A percentile compares a stretch with the other conserved stretches of the same genome.
These are phyloP conservation scores for Orchestia grillus DNA, from an alignment of 1,140 invertebrate genomes.

Conservation along the genomic window DNA sequence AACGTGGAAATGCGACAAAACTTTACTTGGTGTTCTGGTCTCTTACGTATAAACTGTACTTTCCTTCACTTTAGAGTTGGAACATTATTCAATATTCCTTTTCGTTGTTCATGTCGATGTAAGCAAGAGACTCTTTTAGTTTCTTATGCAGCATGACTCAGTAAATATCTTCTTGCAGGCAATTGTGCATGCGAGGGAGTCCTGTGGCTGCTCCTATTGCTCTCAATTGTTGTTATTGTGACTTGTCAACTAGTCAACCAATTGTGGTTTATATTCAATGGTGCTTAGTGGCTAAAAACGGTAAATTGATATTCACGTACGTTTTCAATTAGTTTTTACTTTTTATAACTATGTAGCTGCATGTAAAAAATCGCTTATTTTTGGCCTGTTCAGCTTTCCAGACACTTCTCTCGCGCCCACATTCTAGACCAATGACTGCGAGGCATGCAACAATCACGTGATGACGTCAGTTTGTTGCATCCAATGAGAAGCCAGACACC, in stretches of 20 bases:
- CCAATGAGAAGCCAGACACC: background rate
- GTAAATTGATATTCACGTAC: background rate
- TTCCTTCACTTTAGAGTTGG: no score
- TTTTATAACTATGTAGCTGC: background rate
- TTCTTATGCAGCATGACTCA: background rate
- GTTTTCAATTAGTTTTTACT: no score
- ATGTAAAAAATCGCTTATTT: background rate
- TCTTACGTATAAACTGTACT: no score
- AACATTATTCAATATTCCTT: background rate
- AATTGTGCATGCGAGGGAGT: background rate
- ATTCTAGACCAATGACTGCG: background rate
- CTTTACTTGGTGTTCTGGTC: no score
- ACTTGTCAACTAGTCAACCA: background rate
- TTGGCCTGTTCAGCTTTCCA: background rate
- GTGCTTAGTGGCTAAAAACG: background rate
- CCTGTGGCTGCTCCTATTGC: background rate
- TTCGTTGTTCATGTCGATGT: background rate
- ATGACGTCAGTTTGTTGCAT: background rate
- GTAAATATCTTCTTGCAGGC: background rate
- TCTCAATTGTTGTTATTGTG: constrained; percentile 51
- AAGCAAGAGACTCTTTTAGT: background rate
- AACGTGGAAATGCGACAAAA: background rate
- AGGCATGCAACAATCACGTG: constrained; percentile 3
- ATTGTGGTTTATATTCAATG: background rate
- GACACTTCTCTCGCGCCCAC: constrained; percentile 1